These are phyloP conservation scores for Dicentrarchus labrax DNA, from an alignment of 2,113 vertebrate genomes.

Conservation along the genomic window DNA sequence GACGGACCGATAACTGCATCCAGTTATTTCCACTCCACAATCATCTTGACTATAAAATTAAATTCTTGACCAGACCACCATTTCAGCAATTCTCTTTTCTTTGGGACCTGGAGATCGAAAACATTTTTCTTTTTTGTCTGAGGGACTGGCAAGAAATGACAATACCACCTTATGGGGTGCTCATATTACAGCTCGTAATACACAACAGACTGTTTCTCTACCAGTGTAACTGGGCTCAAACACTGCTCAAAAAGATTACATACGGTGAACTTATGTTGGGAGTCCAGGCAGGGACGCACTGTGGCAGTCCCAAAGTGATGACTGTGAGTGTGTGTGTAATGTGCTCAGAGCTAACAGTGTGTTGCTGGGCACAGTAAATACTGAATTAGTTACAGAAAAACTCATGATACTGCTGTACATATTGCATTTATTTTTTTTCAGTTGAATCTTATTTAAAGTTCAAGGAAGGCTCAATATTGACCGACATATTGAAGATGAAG, in stretches of 20 bases:
- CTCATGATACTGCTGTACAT: too few relatives aligned
- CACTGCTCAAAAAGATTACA: neutral
- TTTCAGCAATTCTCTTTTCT: conserved; percentile 32
- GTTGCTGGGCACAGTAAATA: too few relatives aligned
- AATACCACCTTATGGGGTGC: conserved; percentile 37
- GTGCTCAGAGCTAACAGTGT: too few relatives aligned
- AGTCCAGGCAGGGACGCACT: too few relatives aligned
- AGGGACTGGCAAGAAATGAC: conserved; percentile 43
- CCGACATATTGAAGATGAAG: too few relatives aligned
- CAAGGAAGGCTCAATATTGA: too few relatives aligned
- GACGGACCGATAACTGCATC: conserved; percentile 54
- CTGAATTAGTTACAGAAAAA: too few relatives aligned
- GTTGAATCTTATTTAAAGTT: too few relatives aligned
- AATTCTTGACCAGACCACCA: conserved; percentile 46
- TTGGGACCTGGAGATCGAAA: conserved; percentile 49
- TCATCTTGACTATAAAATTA: conserved; percentile 64
- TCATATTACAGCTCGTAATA: conserved; percentile 49
- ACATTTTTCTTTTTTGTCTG: conserved; percentile 39
- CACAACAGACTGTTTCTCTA: conserved; percentile 36
- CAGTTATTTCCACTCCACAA: conserved; percentile 55
- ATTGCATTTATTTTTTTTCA: too few relatives aligned
- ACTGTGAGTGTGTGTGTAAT: too few relatives aligned
- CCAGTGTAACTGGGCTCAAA: neutral
- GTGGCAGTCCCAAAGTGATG: too few relatives aligned
- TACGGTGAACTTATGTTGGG: neutral